Evolutionary conservation across 1,140 invertebrate species (phyloP), one percentile per base, ranked within the genome.

Genomic region (Drosophila bipectinata): DNA sequence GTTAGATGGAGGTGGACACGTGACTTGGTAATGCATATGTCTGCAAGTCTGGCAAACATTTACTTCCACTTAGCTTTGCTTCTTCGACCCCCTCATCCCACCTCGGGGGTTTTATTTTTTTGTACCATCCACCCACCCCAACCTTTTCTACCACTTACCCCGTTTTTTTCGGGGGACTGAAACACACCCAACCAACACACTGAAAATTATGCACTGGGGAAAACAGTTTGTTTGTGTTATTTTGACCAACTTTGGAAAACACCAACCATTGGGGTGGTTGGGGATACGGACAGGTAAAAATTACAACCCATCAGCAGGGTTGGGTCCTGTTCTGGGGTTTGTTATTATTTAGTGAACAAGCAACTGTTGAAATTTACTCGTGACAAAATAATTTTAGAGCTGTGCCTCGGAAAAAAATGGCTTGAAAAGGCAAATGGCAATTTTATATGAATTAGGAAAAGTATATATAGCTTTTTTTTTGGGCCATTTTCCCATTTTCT

Each of bases 11-110:
- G 26, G 56, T 45, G 73, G 73, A 68, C 73, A 77, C 73, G 72
- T 76, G 73, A 77, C 72, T 59, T 28, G 37, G 52, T 75, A 59
- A 55, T 74, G 72, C 72, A 76, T 68, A 69, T 77, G 72, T 74
- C 71, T 74, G 61, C 61, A 75, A 28, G 57, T 56, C 69, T 41
- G 51, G 51, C 37, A 15, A 73, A 37, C 72, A 66, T 75, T 74
- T 75, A 74, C 59, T 47, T 59, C 49, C 66, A 69, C 63, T 68
- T 45, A 55, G 49, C 39, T 21, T 9, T 3, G 49, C 64, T 68
- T 55, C 66, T 69, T 34, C 10, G 32, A 37, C 18, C 51, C 63
- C 57, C 18, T 24, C 47, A 24, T 12, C 62, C 10, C 32, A 4
- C 30, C 15, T 8, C 7, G 10, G 21, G 18, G 6, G 5, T 12